These are phyloP conservation scores for Natrix natrix DNA, from an alignment of 2,797 vertebrate species.

Conservation along the genomic window DNA sequence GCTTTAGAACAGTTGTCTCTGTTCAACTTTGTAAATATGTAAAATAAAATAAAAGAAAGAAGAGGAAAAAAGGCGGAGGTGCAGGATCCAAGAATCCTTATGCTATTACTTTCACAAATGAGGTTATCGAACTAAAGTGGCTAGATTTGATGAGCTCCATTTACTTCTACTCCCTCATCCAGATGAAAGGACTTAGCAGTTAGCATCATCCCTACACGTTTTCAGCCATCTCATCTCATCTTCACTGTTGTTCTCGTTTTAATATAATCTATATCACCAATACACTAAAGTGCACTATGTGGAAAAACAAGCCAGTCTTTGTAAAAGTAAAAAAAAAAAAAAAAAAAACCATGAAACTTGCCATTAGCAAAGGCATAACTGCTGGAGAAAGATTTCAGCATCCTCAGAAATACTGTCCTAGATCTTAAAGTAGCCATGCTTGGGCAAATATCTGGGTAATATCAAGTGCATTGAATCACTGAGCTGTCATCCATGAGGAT, in stretches of 20 bases:
- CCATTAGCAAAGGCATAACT: neutral
- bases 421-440: neutral
- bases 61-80: neutral
- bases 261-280: neutral
- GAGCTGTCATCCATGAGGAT: neutral
- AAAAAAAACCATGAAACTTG: neutral
- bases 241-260: neutral
- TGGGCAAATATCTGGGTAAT: neutral
- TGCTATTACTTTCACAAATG: neutral
- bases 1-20: neutral
- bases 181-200: neutral
- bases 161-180: neutral
- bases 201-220: neutral
- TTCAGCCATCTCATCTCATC: neutral
- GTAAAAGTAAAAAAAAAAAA: neutral
- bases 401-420: neutral
- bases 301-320: neutral
- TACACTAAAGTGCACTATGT: neutral
- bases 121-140: neutral
- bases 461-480: neutral
- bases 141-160: neutral
- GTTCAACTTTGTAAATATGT: neutral
- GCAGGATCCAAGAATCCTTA: neutral
- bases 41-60: neutral
- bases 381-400: neutral